Percentiles rank a stretch among this genome's conserved stretches.
phyloP scores from a whole-genome alignment of 92 coral and sea anemone species.

The Zoanthus sociatus region DNA sequence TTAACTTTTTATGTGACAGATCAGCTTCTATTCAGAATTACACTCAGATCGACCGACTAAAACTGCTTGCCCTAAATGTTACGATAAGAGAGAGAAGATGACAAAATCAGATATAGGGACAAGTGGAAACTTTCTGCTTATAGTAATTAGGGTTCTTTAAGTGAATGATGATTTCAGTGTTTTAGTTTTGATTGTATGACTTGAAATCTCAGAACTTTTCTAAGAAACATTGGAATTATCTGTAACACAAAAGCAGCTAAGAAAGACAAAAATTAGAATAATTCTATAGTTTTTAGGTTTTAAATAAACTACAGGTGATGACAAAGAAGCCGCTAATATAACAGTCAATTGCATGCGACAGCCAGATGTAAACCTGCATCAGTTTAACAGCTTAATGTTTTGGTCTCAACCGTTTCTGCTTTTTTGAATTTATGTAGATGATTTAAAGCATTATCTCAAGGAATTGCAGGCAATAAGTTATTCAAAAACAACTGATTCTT shows the following conservation, averaged over 20 bases:
- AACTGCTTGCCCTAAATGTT: no score
- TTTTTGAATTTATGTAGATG: neutral
- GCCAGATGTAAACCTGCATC: slow-evolving; percentile 21
- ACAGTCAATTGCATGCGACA: neutral
- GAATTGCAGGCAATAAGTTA: neutral
- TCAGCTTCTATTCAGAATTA: no score
- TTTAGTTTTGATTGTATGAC: neutral
- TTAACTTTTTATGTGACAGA: no score
- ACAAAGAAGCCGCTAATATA: slow-evolving; percentile 35
- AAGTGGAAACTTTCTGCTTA: neutral
- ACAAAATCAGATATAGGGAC: no score
- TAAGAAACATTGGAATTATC: neutral
- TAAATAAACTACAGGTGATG: slow-evolving; percentile 31
- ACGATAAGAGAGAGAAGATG: no score
- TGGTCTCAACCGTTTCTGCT: neutral
- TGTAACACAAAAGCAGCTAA: slow-evolving; percentile 5
- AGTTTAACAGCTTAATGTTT: neutral
- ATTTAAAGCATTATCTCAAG: neutral
- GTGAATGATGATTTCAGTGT: neutral
- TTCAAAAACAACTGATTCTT: neutral
- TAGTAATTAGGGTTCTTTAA: neutral
- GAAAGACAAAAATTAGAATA: slow-evolving; percentile 29
- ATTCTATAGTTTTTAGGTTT: slow-evolving; percentile 35
- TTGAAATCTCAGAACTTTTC: neutral
- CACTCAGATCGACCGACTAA: no score